Base-by-base conservation (phyloP, 2,888 invertebrate species). In the Limnephilus marmoratus region DNA sequence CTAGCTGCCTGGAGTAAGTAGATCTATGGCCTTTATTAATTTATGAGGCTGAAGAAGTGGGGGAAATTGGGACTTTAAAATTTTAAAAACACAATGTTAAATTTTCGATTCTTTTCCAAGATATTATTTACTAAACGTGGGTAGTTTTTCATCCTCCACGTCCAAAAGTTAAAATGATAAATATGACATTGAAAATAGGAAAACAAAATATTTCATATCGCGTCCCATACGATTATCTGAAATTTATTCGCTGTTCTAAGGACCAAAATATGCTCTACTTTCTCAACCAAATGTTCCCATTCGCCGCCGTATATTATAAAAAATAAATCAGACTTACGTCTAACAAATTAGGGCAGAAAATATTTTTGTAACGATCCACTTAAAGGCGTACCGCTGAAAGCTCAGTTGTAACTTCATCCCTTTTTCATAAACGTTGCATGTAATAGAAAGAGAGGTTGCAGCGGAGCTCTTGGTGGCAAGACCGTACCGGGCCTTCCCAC, bases 311-410 rank as follows among this genome's bases (percentile, higher is more conserved):
- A 37, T 83, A 83, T 83, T 41, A 11, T 41, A 11, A 83, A 34
- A 24, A 83, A 83, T 83, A 83, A 83, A 83, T 83, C 83, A 83
- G 83, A 34, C 37, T 83, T 83, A 68, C 68, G 68, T 68, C 68
- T 68, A 68, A 83, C 90, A 93, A 93, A 93, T 93, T 92, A 92
- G 93, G 92, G 91, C 92, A 92, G 92, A 93, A 81, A 90, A 87
- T 91, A 91, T 92, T 93, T 92, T 93, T 93, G 86, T 88, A 93
- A 81, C 93, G 86, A 83, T 92, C 91, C 92, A 91, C 88, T 93
- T 68, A 68, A 24, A 68, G 68, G 24, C 68, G 68, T 68, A n/a
- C 68, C 68, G 68, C 68, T 68, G 68, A 68, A 24, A 68, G 68
- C 68, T 24, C 24, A 18, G 24, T 68, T 24, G n/a, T 68, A 24